Conservation (phyloP, 2,797 vertebrate genomes). For the Atherinosoma microstoma region DNA sequence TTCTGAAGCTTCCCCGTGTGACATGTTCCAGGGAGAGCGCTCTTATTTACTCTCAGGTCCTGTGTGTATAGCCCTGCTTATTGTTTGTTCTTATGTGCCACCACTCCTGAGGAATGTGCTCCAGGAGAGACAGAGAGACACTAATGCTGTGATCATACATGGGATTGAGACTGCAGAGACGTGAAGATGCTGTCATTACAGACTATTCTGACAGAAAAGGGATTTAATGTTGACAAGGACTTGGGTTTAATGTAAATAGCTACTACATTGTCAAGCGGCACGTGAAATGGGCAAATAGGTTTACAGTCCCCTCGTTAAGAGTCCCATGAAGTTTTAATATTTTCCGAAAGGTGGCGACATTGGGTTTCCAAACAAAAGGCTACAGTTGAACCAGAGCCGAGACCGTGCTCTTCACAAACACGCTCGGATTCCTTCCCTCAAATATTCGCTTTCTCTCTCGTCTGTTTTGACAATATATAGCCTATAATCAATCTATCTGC, state of each 20-base stretch:
- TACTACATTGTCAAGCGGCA: conserved; percentile 2
- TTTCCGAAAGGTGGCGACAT: conserved; percentile 96
- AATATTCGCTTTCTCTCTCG: conserved; percentile 5
- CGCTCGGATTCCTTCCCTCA: conserved; percentile 17
- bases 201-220: neutral
- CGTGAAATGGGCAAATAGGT: neutral
- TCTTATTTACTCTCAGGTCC: conserved; percentile 81
- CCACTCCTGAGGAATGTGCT: conserved; percentile 65
- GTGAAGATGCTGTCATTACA: conserved; percentile 36
- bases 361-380: conserved; percentile 82
- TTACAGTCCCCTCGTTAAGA: neutral
- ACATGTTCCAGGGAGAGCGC: conserved; percentile 77
- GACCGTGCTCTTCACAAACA: conserved; percentile 20
- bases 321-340: conserved; percentile 62
- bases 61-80: conserved; percentile 76
- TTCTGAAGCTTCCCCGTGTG: conserved; percentile 80
- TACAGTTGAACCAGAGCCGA: conserved; percentile 17
- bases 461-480: conserved; percentile 4
- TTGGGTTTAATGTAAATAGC: conserved; percentile 18
- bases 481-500: neutral
- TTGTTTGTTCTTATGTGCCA: conserved; percentile 82
- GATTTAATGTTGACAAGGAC: conserved; percentile 15
- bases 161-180: conserved; percentile 38
- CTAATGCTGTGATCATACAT: conserved; percentile 53
- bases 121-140: conserved; percentile 41